Evolutionary conservation across 1,140 invertebrate genomes (phyloP).

Genomic region (Melipona quadrifasciata): DNA sequence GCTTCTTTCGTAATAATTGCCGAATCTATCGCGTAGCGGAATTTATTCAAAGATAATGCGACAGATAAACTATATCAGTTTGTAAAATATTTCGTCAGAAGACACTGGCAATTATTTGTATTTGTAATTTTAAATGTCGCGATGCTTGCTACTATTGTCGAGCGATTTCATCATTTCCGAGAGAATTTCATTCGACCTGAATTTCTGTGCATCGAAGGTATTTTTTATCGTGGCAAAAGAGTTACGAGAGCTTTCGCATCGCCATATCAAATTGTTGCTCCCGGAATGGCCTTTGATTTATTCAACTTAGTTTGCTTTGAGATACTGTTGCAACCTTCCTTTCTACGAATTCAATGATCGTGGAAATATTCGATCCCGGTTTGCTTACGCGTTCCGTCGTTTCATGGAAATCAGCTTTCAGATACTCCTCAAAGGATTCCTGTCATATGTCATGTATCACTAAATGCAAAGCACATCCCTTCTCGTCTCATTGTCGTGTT

Average conservation of each 20-base stretch:
- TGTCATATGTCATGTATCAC: not conserved
- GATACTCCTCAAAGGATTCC: not conserved
- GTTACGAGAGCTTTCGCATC: not conserved
- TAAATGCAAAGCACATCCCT: too few species aligned
- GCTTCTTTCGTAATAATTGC: too few species aligned
- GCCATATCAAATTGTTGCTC: constrained; percentile 43
- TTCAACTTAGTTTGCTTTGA: constrained; percentile 35
- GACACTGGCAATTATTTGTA: too few species aligned
- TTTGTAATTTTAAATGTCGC: too few species aligned
- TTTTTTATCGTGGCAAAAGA: not conserved
- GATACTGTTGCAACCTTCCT: not conserved
- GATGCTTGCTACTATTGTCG: too few species aligned
- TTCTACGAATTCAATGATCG: not conserved
- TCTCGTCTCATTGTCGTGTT: not conserved
- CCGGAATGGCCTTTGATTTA: constrained; percentile 31
- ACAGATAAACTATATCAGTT: too few species aligned
- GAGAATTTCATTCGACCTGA: not conserved
- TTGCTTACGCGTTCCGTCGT: not conserved
- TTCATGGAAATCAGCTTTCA: not conserved
- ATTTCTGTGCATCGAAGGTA: constrained; percentile 1
- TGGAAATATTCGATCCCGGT: not conserved
- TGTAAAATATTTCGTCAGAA: too few species aligned
- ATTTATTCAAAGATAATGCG: too few species aligned
- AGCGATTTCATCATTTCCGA: too few species aligned
- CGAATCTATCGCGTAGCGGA: too few species aligned